phyloP scores from a whole-genome alignment of 2,888 invertebrate species.

The Anthophora plumipes region DNA sequence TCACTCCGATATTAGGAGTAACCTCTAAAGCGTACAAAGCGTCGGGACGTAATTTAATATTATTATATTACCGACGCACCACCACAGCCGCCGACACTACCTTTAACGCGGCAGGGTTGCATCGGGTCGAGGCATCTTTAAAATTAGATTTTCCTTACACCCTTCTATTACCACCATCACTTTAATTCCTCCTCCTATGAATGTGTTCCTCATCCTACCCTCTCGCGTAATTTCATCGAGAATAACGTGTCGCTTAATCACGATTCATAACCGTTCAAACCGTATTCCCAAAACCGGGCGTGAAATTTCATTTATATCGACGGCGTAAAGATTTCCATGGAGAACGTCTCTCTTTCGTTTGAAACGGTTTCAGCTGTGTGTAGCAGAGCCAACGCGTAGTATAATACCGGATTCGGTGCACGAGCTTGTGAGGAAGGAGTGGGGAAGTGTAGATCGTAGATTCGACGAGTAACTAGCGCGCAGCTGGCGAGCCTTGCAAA shows the following conservation, averaged over 20 bases:
- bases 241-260: neutral
- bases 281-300: too few species aligned
- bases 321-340: too few species aligned
- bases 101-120: slow-evolving; percentile 30
- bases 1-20: slow-evolving; percentile 51
- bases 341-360: neutral
- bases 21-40: slow-evolving; percentile 51
- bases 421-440: slow-evolving; percentile 42
- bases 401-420: slow-evolving; percentile 44
- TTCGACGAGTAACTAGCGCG: slow-evolving; percentile 69
- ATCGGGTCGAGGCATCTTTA: slow-evolving; percentile 54
- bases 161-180: slow-evolving; percentile 20
- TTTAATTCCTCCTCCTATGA: neutral
- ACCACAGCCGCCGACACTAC: too few species aligned
- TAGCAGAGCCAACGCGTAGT: slow-evolving; percentile 30
- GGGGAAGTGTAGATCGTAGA: slow-evolving; percentile 66
- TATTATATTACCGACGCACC: slow-evolving; percentile 47
- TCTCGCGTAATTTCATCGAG: neutral
- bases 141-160: slow-evolving; percentile 51
- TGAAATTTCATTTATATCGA: neutral
- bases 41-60: slow-evolving; percentile 54
- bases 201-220: too few species aligned
- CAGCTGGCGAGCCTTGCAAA: slow-evolving; percentile 72
- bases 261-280: neutral
- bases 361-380: slow-evolving; percentile 19